A percentile compares a stretch with the other conserved stretches of the same genome.
These are phyloP conservation scores for Drosophila subpulchrella DNA, from an alignment of 1,140 invertebrate genomes.

Conservation along the genomic window DNA sequence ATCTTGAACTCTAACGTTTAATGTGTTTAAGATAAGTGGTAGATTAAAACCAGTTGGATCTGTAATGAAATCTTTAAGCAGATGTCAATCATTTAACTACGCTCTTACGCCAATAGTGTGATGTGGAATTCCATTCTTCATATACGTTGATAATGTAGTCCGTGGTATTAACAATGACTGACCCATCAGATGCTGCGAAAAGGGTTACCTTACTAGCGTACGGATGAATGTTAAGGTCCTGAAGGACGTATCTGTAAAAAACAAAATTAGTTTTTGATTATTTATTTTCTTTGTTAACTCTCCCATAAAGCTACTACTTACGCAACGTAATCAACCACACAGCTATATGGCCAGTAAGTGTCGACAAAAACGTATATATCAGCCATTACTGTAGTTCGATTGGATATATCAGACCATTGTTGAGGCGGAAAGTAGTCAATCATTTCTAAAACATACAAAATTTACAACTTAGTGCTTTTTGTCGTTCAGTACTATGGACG, in stretches of 20 bases:
- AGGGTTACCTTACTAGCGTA: conserved; percentile 89
- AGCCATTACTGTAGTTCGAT: conserved; percentile 84
- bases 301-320: conserved; percentile 77
- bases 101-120: conserved; percentile 86
- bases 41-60: conserved; percentile 85
- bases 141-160: conserved; percentile 86
- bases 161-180: conserved; percentile 87
- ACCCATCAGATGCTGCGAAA: conserved; percentile 87
- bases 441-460: conserved; percentile 27
- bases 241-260: conserved; percentile 86
- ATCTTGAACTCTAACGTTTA: conserved; percentile 75
- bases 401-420: conserved; percentile 71
- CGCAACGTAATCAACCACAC: conserved; percentile 87
- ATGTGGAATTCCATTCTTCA: conserved; percentile 85
- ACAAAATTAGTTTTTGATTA: too few species aligned
- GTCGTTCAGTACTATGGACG: not conserved
- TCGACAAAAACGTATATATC: conserved; percentile 89
- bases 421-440: conserved; percentile 59
- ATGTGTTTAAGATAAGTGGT: conserved; percentile 80
- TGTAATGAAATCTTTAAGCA: not conserved
- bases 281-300: not conserved
- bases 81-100: not conserved
- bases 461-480: not conserved
- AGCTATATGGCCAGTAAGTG: conserved; percentile 86
- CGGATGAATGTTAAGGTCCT: conserved; percentile 88